Percentiles rank a stretch among this genome's conserved stretches.
These are phyloP conservation scores for Cynocephalus volans DNA, from an alignment of 2,113 vertebrate species.

Conservation along the genomic window DNA sequence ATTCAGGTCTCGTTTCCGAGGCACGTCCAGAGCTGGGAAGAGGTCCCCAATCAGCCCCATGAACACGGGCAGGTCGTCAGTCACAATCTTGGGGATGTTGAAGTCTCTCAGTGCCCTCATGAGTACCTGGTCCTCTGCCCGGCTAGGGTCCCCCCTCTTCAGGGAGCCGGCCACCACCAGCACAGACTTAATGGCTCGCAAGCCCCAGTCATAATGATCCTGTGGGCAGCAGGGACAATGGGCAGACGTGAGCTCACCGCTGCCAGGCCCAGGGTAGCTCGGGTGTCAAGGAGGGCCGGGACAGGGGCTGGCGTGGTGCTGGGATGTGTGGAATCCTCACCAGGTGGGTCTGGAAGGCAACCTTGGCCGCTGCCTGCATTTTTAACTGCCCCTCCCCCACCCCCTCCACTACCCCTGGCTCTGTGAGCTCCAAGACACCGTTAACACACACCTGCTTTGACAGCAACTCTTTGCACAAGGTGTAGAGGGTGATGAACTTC, in stretches of 20 bases:
- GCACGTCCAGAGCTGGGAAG: slow-evolving; percentile 89
- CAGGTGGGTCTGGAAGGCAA: neutral
- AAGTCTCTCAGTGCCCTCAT: slow-evolving; percentile 91
- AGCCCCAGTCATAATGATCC: slow-evolving; percentile 91
- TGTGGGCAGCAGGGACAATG: neutral
- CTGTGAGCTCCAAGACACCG: rapidly evolving
- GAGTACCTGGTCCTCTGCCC: slow-evolving; percentile 90
- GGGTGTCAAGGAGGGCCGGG: neutral
- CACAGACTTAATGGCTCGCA: slow-evolving; percentile 91
- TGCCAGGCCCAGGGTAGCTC: slow-evolving; percentile 62
- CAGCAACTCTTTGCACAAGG: slow-evolving; percentile 89
- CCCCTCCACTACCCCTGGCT: rapidly evolving
- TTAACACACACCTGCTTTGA: slow-evolving; percentile 88
- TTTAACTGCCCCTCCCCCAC: rapidly evolving
- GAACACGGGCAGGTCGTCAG: slow-evolving; percentile 90
- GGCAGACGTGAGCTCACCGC: rapidly evolving
- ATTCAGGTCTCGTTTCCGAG: slow-evolving; percentile 88
- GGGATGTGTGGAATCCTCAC: too few species aligned
- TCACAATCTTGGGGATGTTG: slow-evolving; percentile 91
- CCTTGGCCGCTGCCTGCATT: rapidly evolving
- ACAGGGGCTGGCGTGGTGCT: too few species aligned
- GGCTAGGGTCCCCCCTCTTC: slow-evolving; percentile 88
- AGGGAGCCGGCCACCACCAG: slow-evolving; percentile 90
- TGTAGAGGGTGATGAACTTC: slow-evolving; percentile 91
- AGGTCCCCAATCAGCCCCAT: slow-evolving; percentile 91